Evolutionary conservation across 2,113 vertebrate genomes (phyloP).

Genomic region (Microcebus ravelobensis): DNA sequence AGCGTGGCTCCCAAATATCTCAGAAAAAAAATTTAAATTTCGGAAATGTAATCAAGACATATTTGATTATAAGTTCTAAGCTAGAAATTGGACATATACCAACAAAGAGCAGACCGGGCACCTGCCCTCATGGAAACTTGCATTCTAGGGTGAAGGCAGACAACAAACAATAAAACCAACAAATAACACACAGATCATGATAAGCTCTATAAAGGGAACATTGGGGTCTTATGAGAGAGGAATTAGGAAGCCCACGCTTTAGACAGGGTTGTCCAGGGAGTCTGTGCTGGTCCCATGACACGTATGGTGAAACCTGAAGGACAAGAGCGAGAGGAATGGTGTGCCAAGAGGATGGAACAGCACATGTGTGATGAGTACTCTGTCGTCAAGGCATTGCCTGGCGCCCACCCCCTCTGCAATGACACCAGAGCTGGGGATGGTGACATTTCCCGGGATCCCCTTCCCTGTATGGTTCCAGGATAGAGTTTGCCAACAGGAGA

Average conservation of each 20-base stretch:
- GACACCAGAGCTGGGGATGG: too few relatives aligned
- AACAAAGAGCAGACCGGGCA: neutral
- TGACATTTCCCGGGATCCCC: fast-evolving
- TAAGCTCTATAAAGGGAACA: neutral
- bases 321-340: neutral
- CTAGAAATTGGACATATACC: neutral
- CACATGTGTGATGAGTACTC: fast-evolving
- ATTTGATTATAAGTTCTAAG: neutral
- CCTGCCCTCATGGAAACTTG: fast-evolving
- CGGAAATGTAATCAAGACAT: neutral
- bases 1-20: neutral
- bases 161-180: neutral
- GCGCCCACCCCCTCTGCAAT: fast-evolving
- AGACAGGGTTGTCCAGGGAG: neutral
- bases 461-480: neutral
- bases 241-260: neutral
- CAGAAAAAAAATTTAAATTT: neutral
- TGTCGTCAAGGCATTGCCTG: too few relatives aligned
- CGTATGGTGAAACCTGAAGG: fast-evolving
- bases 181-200: neutral
- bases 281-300: neutral
- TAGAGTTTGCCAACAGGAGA: neutral
- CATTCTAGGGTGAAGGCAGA: neutral
- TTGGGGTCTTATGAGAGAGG: fast-evolving
- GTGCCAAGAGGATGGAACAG: neutral